These are phyloP conservation scores for Orchesella flavescens DNA, from an alignment of 2,888 invertebrate species.

Conservation along the genomic window DNA sequence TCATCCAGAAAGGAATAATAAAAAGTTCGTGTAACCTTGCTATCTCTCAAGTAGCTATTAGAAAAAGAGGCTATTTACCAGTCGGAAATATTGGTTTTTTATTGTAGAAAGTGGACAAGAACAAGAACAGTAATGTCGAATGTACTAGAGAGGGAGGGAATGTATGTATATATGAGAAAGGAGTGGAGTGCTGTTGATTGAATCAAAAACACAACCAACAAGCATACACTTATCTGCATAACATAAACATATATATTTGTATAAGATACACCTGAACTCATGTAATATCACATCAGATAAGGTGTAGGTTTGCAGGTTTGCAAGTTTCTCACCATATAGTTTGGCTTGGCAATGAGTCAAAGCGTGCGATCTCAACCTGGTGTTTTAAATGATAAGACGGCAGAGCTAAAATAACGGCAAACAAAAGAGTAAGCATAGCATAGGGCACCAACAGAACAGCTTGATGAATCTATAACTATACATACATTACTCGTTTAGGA, in stretches of 20 bases:
- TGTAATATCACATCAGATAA: too few species aligned
- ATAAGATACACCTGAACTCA: too few species aligned
- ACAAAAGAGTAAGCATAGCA: neutral
- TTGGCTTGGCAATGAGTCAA: too few species aligned
- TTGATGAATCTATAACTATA: neutral
- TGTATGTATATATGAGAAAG: neutral
- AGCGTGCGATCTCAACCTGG: neutral
- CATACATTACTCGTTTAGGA: neutral
- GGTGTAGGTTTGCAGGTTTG: too few species aligned
- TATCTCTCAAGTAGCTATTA: slow-evolving; percentile 22
- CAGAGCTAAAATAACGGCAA: neutral
- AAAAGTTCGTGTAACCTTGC: slow-evolving; percentile 45
- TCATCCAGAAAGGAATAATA: neutral
- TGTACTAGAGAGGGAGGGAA: neutral
- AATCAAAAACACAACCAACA: slow-evolving; percentile 15
- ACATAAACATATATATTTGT: too few species aligned
- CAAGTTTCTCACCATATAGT: too few species aligned
- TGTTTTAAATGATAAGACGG: neutral
- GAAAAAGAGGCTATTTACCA: slow-evolving; percentile 5
- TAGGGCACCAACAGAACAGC: neutral
- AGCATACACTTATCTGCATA: neutral
- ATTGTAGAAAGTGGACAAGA: slow-evolving; percentile 11
- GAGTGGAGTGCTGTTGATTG: slow-evolving; percentile 27
- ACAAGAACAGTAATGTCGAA: neutral
- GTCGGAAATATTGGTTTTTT: slow-evolving; percentile 16